Evolutionary conservation across 2,888 invertebrate genomes (phyloP).

Genomic region (Chaitophorus viminalis): DNA sequence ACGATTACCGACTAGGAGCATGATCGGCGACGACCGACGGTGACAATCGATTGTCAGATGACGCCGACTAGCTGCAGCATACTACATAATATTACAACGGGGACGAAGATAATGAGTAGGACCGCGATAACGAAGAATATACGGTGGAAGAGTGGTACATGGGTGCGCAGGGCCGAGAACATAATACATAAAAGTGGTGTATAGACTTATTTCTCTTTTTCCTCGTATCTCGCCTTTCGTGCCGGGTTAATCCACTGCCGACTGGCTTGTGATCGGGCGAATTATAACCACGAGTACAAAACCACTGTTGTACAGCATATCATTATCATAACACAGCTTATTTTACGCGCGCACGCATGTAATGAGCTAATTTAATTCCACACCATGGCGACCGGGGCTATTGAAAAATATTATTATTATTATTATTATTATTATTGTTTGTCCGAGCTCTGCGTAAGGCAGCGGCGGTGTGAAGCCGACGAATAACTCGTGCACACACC

Average conservation of each 20-base stretch:
- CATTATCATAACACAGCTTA: no score
- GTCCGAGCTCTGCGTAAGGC: no score
- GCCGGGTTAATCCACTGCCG: not conserved
- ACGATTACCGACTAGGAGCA: not conserved
- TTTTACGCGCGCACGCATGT: not conserved
- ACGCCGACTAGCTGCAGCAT: not conserved
- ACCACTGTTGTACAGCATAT: no score
- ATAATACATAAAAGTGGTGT: not conserved
- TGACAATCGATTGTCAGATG: not conserved
- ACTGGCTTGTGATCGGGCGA: conserved; percentile 28
- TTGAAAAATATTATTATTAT: conserved; percentile 18
- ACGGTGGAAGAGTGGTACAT: no score
- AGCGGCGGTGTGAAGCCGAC: not conserved
- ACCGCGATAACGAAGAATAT: not conserved
- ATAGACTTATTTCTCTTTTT: not conserved
- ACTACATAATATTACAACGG: not conserved
- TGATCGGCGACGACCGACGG: not conserved
- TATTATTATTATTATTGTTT: no score
- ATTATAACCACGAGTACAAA: conserved; percentile 28
- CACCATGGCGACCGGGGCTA: not conserved
- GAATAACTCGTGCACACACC: not conserved
- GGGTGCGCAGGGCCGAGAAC: no score
- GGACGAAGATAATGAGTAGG: not conserved
- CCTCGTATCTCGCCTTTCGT: not conserved
- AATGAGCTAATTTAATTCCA: conserved; percentile 32